Conservation (phyloP, 2,113 vertebrate species). For the Telmatochromis brichardi region DNA sequence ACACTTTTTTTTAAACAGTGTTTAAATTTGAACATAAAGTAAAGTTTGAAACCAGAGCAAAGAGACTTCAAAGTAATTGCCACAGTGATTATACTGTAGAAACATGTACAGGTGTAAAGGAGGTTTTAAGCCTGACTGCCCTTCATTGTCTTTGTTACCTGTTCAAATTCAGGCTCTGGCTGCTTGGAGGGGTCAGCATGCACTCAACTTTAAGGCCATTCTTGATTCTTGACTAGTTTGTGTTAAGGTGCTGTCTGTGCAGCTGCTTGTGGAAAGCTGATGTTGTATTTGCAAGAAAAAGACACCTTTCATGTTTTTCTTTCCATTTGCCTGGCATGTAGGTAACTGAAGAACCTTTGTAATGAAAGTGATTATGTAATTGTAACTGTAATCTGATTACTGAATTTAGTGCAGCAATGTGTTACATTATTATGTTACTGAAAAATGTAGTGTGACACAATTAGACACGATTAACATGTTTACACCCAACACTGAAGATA, state of each 20-base stretch:
- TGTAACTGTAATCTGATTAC: neutral
- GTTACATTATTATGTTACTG: neutral
- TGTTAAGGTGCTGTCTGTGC: neutral
- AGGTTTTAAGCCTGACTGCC: neutral
- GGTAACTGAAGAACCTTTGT: neutral
- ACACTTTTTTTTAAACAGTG: neutral
- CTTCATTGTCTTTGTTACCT: neutral
- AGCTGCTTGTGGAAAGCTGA: neutral
- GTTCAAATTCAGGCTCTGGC: neutral
- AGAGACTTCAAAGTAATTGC: neutral
- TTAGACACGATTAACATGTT: neutral
- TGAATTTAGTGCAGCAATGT: neutral
- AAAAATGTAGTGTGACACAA: neutral
- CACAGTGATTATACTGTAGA: neutral
- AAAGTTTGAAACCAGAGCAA: neutral
- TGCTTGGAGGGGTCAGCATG: neutral
- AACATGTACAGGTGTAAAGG: neutral
- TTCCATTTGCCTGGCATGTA: fast-evolving
- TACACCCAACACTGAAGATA: neutral
- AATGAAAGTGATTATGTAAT: neutral
- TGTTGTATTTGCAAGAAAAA: neutral
- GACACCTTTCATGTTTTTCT: neutral
- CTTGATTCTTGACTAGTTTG: neutral
- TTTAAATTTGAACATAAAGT: neutral
- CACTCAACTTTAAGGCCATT: neutral